These are phyloP conservation scores for Colletes gigas DNA, from an alignment of 1,140 invertebrate genomes.

Conservation along the genomic window DNA sequence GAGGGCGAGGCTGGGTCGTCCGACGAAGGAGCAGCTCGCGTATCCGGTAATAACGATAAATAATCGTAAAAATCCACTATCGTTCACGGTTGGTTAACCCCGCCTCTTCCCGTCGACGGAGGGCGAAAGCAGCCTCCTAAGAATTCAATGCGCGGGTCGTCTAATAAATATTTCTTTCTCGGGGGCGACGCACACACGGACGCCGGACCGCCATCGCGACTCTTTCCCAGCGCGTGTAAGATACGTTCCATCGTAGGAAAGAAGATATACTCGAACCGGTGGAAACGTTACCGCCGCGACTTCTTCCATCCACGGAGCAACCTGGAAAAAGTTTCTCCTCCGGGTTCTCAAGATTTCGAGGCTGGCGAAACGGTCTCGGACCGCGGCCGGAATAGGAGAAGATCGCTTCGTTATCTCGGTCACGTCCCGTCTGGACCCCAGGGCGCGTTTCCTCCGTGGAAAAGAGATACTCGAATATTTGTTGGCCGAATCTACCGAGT, in stretches of 20 bases:
- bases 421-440: slow-evolving; percentile 60
- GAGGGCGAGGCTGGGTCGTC: no score
- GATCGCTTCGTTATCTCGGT: slow-evolving; percentile 63
- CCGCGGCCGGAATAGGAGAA: not conserved
- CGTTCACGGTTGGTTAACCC: slow-evolving; percentile 47
- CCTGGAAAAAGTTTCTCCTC: slow-evolving; percentile 16
- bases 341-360: slow-evolving; percentile 47
- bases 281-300: slow-evolving; percentile 29
- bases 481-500: slow-evolving; percentile 47
- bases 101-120: slow-evolving; percentile 16
- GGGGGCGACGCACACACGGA: not conserved
- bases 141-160: slow-evolving; percentile 46
- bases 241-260: slow-evolving; percentile 40
- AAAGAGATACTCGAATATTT: slow-evolving; percentile 67
- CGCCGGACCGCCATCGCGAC: not conserved
- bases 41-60: slow-evolving; percentile 48
- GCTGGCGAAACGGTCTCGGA: slow-evolving; percentile 44
- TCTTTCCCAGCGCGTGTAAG: not conserved
- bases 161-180: slow-evolving; percentile 57
- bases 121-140: slow-evolving; percentile 45
- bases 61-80: slow-evolving; percentile 48
- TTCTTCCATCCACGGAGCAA: not conserved
- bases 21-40: not conserved
- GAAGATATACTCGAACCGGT: slow-evolving; percentile 47
- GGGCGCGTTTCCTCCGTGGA: slow-evolving; percentile 54